Conservation (phyloP, 2,113 vertebrate genomes). For the Periophthalmodon schlosseri region DNA sequence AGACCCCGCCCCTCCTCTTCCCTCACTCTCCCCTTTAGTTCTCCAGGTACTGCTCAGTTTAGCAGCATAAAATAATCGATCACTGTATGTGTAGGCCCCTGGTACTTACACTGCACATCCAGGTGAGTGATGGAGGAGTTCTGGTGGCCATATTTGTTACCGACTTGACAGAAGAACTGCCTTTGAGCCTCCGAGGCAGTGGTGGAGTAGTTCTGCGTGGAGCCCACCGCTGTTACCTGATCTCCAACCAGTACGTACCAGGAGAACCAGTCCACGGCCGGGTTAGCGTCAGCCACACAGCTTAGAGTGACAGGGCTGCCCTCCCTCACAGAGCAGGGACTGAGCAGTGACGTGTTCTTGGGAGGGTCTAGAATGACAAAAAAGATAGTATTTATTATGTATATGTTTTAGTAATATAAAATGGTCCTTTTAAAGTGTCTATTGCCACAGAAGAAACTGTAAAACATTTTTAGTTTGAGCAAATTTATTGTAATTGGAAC, state of each 20-base stretch:
- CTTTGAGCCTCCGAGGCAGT: slow-evolving; percentile 33
- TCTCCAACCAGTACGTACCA: slow-evolving; percentile 65
- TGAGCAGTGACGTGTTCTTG: slow-evolving; percentile 53
- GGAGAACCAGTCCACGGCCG: slow-evolving; percentile 56
- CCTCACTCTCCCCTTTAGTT: too few species aligned
- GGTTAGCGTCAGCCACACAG: slow-evolving; percentile 65
- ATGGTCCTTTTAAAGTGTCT: too few species aligned
- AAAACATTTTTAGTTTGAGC: too few species aligned
- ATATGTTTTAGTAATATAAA: background rate
- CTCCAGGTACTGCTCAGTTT: too few species aligned
- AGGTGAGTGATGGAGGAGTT: slow-evolving; percentile 56
- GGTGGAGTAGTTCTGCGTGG: background rate
- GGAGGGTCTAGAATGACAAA: slow-evolving; percentile 61
- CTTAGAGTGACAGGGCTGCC: slow-evolving; percentile 57
- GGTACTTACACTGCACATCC: slow-evolving; percentile 60
- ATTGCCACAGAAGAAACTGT: too few species aligned
- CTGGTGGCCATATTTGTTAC: slow-evolving; percentile 55
- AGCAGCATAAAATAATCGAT: too few species aligned
- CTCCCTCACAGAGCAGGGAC: slow-evolving; percentile 42
- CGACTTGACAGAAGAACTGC: slow-evolving; percentile 52
- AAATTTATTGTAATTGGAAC: too few species aligned
- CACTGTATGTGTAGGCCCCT: background rate
- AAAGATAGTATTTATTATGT: background rate
- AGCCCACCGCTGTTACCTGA: slow-evolving; percentile 25
- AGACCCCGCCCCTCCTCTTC: too few species aligned